Base-by-base conservation (phyloP, 2,797 vertebrate species). In the Neosilurus hyrtlii region DNA sequence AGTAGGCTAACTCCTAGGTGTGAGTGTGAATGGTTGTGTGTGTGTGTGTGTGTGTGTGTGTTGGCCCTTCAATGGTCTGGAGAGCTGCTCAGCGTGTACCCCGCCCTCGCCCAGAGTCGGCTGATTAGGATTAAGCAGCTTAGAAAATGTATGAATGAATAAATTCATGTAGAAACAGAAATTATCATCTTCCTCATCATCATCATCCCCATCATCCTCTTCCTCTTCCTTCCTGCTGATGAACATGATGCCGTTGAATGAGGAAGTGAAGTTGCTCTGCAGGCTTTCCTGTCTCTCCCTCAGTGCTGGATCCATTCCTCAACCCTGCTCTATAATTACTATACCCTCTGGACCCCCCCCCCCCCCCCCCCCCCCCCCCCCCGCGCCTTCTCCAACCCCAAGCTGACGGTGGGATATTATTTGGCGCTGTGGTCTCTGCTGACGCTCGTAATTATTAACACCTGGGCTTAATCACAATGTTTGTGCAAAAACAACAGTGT, bases 371-470 rank as follows among this genome's bases (percentile, higher is more conserved):
- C 30, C 30, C 30, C 30, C 30, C 30, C 81, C 65, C 68, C 65
- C 67, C 65, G n/a, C n/a, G n/a, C n/a, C n/a, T n/a, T n/a, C n/a
- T n/a, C 77, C 72, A 1, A 30, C 30, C 30, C 30, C 30, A 30
- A 30, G 1, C 30, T 30, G 77, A 80, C 62, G 76, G 61, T 66
- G 72, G 67, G 79, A 81, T 85, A 82, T 86, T 85, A 83, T 72
- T 80, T 73, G 82, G 63, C 73, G 26, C 65, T 22, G 78, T 76
- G 74, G 67, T 59, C 82, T 84, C 73, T 79, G 61, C 52, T n/a
- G 79, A 81, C 66, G 75, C 54, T 79, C 56, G 80, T 79, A 83
- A 83, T 88, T 82, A 85, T 86, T 86, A 85, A 78, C 86, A 87
- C 82, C 80, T 78, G 79, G 52, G 83, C 66, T 85, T 73, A 80